Evolutionary conservation across 2,888 invertebrate species (phyloP).

Genomic region (Chirona hameri): DNA sequence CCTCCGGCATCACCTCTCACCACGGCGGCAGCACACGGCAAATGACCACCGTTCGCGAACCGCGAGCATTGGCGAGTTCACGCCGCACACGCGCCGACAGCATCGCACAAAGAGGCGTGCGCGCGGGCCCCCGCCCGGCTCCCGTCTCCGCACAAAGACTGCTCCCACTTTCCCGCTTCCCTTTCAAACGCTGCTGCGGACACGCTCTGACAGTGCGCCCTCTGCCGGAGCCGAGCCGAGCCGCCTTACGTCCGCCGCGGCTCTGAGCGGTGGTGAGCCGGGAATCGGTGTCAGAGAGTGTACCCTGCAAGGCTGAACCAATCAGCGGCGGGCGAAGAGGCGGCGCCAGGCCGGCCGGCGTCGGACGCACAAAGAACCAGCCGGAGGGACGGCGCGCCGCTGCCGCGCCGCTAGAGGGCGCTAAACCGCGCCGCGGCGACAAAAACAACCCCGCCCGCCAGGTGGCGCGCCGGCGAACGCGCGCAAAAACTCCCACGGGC

Average conservation of each 20-base stretch:
- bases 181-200: slow-evolving; percentile 12
- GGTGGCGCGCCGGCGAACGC: background rate
- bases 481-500: background rate
- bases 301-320: slow-evolving; percentile 12
- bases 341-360: background rate
- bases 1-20: background rate
- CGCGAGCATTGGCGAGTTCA: background rate
- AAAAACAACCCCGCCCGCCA: slow-evolving; percentile 3
- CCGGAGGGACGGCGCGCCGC: background rate
- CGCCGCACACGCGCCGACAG: background rate
- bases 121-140: background rate
- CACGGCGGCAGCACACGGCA: background rate
- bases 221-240: background rate
- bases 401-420: background rate
- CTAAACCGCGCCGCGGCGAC: background rate
- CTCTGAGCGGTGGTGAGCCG: background rate
- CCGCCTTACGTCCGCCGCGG: background rate
- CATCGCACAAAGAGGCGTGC: background rate
- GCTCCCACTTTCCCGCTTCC: slow-evolving; percentile 3
- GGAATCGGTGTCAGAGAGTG: background rate
- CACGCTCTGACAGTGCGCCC: background rate
- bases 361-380: background rate
- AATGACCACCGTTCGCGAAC: background rate
- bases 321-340: background rate
- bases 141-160: background rate